A percentile compares a stretch with the other conserved stretches of the same genome.
These are phyloP conservation scores for Muscicapa comitata DNA, from an alignment of 2,797 vertebrate genomes.

Conservation along the genomic window DNA sequence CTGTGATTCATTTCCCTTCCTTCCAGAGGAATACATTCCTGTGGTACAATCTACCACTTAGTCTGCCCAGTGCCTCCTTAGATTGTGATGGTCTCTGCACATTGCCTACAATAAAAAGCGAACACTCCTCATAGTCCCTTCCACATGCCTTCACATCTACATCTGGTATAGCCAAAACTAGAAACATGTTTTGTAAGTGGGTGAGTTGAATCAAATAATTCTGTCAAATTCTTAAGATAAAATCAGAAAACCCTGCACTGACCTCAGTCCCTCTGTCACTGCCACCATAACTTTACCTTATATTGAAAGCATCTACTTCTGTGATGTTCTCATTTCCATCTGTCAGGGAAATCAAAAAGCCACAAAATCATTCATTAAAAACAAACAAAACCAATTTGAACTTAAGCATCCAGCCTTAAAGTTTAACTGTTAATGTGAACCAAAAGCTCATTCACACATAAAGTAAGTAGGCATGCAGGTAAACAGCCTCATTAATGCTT, in stretches of 20 bases:
- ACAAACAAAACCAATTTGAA: neutral
- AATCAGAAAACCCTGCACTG: neutral
- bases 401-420: neutral
- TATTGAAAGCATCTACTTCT: conserved; percentile 76
- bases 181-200: neutral
- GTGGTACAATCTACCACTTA: neutral
- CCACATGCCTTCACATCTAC: neutral
- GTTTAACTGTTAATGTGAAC: neutral
- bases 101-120: neutral
- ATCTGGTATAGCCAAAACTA: neutral
- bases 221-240: neutral
- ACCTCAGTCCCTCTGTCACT: neutral
- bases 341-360: conserved; percentile 49
- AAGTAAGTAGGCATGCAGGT: neutral
- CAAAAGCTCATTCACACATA: neutral
- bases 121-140: neutral
- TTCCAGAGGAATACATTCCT: neutral
- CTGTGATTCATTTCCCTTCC: neutral
- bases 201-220: neutral
- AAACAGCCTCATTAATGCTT: neutral
- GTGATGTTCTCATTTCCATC: conserved; percentile 70
- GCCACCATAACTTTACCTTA: conserved; percentile 72
- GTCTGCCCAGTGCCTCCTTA: neutral
- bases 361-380: neutral
- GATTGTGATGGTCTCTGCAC: neutral